phyloP scores from a whole-genome alignment of 1,140 invertebrate genomes.

The Solenopsis fugax region DNA sequence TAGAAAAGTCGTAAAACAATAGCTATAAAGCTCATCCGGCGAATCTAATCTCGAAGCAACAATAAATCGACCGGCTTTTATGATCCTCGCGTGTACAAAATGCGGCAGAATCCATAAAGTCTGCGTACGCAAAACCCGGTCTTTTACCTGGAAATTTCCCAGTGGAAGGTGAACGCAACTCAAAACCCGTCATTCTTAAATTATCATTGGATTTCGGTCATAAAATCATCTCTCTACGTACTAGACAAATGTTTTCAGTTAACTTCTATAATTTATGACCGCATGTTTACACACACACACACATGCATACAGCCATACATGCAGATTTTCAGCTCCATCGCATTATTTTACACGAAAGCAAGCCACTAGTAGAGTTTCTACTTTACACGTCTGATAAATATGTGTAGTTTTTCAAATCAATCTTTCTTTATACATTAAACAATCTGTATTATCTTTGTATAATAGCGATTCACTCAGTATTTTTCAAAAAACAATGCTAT shows the following conservation, averaged over 20 bases:
- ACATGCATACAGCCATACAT: background rate
- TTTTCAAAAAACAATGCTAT: too few species aligned
- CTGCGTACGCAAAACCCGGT: background rate
- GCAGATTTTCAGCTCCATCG: background rate
- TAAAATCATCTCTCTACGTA: conserved; percentile 16
- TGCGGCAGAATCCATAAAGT: conserved; percentile 25
- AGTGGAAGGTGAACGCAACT: background rate
- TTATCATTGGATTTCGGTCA: background rate
- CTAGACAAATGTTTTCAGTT: background rate
- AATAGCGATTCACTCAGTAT: too few species aligned
- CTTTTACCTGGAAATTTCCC: background rate
- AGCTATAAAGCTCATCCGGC: conserved; percentile 60
- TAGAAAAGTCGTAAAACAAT: conserved; percentile 65
- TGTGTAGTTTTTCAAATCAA: background rate
- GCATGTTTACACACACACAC: background rate
- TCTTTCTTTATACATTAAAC: too few species aligned
- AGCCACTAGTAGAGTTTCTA: background rate
- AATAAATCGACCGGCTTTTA: conserved; percentile 58
- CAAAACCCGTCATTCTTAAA: conserved; percentile 14
- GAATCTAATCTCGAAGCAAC: conserved; percentile 62
- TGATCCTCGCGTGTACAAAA: conserved; percentile 14
- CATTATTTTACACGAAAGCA: background rate
- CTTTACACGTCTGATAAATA: background rate
- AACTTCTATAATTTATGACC: conserved; percentile 26
- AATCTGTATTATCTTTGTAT: too few species aligned